phyloP scores from a whole-genome alignment of 2,888 invertebrate genomes.

The Halictus ligatus region DNA sequence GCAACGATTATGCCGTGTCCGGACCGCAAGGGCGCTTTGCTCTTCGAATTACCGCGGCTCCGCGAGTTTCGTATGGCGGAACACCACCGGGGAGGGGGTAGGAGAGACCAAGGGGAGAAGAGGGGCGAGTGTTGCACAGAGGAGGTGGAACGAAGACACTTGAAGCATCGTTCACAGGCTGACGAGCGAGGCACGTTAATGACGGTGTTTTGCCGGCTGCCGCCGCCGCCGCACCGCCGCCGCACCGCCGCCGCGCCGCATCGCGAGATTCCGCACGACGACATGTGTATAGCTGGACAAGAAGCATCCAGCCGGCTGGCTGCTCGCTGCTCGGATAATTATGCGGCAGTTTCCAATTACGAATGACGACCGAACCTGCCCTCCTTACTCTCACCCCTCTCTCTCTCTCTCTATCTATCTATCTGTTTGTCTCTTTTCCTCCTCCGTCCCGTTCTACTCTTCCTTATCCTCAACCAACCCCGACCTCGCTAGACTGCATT shows the following conservation, averaged over 20 bases:
- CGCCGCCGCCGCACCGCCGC: neutral
- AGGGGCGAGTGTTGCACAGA: neutral
- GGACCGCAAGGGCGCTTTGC: conserved; percentile 68
- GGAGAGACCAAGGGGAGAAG: neutral
- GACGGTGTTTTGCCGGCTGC: conserved; percentile 65
- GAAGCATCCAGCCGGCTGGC: conserved; percentile 49
- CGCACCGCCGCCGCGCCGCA: neutral
- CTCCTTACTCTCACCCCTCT: neutral
- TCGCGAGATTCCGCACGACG: conserved; percentile 57
- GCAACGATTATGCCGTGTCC: conserved; percentile 66
- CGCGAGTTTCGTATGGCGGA: conserved; percentile 2
- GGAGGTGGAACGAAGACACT: conserved; percentile 66
- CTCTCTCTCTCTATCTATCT: too few species aligned
- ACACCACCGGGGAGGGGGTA: neutral
- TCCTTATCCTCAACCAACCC: neutral
- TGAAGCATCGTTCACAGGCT: conserved; percentile 63
- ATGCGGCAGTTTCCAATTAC: conserved; percentile 79
- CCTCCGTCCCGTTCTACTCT: neutral
- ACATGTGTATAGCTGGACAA: conserved; percentile 65
- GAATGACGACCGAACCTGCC: conserved; percentile 70
- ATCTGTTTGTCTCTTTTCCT: neutral
- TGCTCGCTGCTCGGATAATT: conserved; percentile 72
- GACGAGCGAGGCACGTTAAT: conserved; percentile 69
- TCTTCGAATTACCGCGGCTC: conserved; percentile 26
- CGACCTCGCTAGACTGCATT: conserved; percentile 24